Conservation (phyloP, 1,140 invertebrate genomes). For the Drosophila ohnishii region DNA sequence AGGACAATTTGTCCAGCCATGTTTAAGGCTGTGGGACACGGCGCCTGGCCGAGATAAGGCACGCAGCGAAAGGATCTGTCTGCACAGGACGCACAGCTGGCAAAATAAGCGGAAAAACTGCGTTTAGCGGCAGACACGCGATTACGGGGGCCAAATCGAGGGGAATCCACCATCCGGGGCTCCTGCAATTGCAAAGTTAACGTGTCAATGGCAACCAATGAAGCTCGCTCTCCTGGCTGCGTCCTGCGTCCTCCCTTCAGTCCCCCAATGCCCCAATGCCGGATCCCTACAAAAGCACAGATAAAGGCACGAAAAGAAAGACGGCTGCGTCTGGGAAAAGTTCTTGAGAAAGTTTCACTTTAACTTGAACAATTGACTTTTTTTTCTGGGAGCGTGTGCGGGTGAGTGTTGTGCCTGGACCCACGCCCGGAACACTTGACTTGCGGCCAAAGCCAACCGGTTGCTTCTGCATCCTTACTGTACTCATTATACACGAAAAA, state of each 20-base stretch:
- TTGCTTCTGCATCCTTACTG: slow-evolving; percentile 35
- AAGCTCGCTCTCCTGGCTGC: slow-evolving; percentile 18
- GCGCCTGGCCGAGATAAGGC: slow-evolving; percentile 71
- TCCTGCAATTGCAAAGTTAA: slow-evolving; percentile 77
- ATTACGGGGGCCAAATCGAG: slow-evolving; percentile 4
- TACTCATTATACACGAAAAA: neutral
- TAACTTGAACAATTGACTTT: slow-evolving; percentile 80
- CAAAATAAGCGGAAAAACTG: slow-evolving; percentile 73
- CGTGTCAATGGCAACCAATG: slow-evolving; percentile 78
- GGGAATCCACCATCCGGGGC: slow-evolving; percentile 4
- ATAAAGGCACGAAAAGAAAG: slow-evolving; percentile 74
- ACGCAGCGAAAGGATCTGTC: slow-evolving; percentile 69
- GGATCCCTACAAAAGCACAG: slow-evolving; percentile 21
- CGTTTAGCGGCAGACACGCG: slow-evolving; percentile 69
- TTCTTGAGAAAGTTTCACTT: slow-evolving; percentile 79
- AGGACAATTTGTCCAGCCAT: slow-evolving; percentile 32
- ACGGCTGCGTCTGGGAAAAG: slow-evolving; percentile 62
- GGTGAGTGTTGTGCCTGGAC: slow-evolving; percentile 35
- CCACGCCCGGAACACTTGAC: slow-evolving; percentile 58
- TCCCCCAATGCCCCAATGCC: neutral
- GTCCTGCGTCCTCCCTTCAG: neutral
- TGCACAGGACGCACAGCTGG: slow-evolving; percentile 68
- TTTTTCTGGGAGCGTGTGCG: slow-evolving; percentile 28
- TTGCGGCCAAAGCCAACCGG: slow-evolving; percentile 64
- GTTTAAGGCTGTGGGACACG: slow-evolving; percentile 55